Base-by-base conservation (phyloP, 2,797 vertebrate species). In the Geotrypetes seraphini region DNA sequence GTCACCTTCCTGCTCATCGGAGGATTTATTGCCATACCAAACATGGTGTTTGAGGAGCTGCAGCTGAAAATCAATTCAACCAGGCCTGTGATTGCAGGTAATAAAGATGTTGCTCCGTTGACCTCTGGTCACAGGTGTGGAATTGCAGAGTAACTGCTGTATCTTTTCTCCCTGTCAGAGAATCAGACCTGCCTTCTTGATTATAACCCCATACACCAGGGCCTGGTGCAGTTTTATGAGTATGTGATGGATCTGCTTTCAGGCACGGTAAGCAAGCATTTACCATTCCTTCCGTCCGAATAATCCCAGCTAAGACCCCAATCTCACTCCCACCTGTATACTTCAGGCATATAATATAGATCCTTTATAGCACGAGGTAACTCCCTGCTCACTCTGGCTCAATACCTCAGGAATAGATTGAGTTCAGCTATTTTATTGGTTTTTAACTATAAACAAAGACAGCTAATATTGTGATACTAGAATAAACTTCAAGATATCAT, bases 181-280 rank as follows among this genome's bases (percentile, higher is more conserved):
- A 27, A 43, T 28, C 37, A 18, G 1, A 2, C n/a, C 16, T 78
- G 75, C 13, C n/a, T 41, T 53, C n/a, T 41, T 53, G 8, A 12
- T 17, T 78, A 76, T 7, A 22, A 36, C 19, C 68, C 66, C 5
- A 1, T 8, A 37, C 53, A 57, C 35, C 43, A 55, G 24, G 72
- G 68, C 37, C 49, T 89, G 47, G 50, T 69, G 33, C 3, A 48
- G 35, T 90, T 83, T 58, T 69, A 81, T 52, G 55, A 53, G 3
- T 85, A 83, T 57, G 55, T 90, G 33, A 75, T 91, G 29, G 65
- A 90, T 46, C 44, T 92, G 31, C 73, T 94, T 18, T 89, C 87
- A 0, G 91, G 90, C 74, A 81, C 75, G 71, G 91, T 95, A 31
- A 27, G 57, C 20, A 16, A 11, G 3, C 8, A 7, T 13, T 4